Base-by-base conservation (phyloP, 1,140 invertebrate genomes). In the Harpegnathos saltator region DNA sequence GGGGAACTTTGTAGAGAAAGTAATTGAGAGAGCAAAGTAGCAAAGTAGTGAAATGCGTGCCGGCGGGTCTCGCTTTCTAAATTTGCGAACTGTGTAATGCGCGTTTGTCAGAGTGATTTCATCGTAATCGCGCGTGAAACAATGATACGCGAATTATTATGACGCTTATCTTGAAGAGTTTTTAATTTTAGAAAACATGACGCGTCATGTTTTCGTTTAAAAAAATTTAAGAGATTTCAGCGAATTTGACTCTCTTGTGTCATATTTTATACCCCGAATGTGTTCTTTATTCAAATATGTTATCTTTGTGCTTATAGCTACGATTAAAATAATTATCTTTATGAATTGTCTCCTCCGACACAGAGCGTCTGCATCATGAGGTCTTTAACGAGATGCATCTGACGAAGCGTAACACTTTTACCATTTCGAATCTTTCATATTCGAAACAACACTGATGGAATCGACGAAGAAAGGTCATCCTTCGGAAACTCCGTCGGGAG, bases 1-100 rank as follows among this genome's bases (percentile, higher is more conserved):
- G 75, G 48, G 54, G 71, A 80, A 80, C 33, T 69, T 9, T 29
- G 29, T 19, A 3, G 54, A 71, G 75, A 80, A 80, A 80, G 52
- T 26, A 80, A 69, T 80, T 69, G 65, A 58, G 65, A 58, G 1
- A 78, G 1, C 4, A 9, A 69, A n/a, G 38, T 44, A 3, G 38
- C 38, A 11, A 0, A 7, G 2, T 1, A 24, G 19, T 33, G 9
- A 24, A 12, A 38, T 12, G 15, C 44, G 1, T 44, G 1, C 12
- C 19, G 19, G 33, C 9, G 22, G 14, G 38, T 80, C 4, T 69
- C 33, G 52, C 75, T 80, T 80, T 80, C 75, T 80, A 80, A 56
- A 80, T 71, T 80, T 59, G 38, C 14, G 0, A 71, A 29, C 3
- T 22, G 52, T 15, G 22, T 24, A 69, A 80, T 58, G 17, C n/a